Conservation (phyloP, 2,797 vertebrate species). For the Emydoidea blandingii region DNA sequence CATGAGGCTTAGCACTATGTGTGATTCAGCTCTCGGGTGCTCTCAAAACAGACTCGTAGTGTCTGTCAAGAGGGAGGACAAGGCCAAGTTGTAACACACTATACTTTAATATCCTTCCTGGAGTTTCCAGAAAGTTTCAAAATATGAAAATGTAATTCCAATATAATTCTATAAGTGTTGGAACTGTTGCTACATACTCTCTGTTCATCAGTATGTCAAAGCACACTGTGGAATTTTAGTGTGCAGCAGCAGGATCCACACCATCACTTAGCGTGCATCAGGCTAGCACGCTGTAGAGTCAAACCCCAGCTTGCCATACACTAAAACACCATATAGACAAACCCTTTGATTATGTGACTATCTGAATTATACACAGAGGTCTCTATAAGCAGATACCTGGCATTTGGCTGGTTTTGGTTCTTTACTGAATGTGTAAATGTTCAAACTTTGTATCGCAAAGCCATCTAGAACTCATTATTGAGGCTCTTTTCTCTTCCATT, state of each 20-base stretch:
- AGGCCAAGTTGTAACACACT: not conserved
- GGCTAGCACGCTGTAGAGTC: too few species aligned
- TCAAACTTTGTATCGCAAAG: constrained; percentile 4
- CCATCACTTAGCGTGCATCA: too few species aligned
- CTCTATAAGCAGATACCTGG: not conserved
- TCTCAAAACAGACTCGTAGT: rapidly evolving
- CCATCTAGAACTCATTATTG: not conserved
- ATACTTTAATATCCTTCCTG: not conserved
- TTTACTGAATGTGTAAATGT: not conserved
- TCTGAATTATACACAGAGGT: not conserved
- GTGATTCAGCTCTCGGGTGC: not conserved
- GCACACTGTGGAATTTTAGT: too few species aligned
- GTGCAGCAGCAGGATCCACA: too few species aligned
- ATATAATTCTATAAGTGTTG: not conserved
- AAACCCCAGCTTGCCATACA: too few species aligned
- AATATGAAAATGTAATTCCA: not conserved
- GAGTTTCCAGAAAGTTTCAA: not conserved
- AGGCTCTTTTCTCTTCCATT: not conserved
- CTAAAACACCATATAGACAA: too few species aligned
- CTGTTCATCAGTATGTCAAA: too few species aligned
- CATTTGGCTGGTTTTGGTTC: not conserved
- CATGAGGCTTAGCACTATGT: not conserved
- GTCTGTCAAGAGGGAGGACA: not conserved
- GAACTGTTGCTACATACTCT: not conserved
- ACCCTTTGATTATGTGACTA: not conserved